Base-by-base conservation (phyloP, 2,113 vertebrate species). In the Neolamprologus sp. region DNA sequence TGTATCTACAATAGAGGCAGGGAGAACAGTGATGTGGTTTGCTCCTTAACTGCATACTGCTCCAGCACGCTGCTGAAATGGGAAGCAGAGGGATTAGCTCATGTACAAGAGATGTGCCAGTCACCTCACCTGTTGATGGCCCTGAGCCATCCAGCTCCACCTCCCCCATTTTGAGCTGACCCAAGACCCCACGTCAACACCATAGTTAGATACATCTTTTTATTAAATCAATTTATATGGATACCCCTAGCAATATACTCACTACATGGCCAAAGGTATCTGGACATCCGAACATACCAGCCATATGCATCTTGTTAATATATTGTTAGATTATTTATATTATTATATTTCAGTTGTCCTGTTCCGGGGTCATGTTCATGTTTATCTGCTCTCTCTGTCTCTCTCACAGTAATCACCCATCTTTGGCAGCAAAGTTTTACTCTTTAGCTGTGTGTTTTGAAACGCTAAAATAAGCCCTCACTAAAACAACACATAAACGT, bases 401-500 rank as follows among this genome's bases (percentile, higher is more conserved):
- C 7, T 45, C 83, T 33, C 31, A 45, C 79, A 86, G 85, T 84
- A 90, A 80, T 89, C 86, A 5, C 84, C 65, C 40, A 84, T 57
- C 78, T 88, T 47, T 89, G 90, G 90, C 91, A 85, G 81, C 47
- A 86, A 89, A 89, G 82, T 88, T 81, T 89, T 85, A n/a, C 86
- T 93, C 93, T 92, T 75, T 84, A 85, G 82, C 73, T 31, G 42
- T 53, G 73, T 81, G 37, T 63, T 91, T 49, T 75, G 89, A 93
- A 93, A 93, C 78, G 33, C 68, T 92, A 80, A 91, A 94, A 94
- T 93, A 89, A 91, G 85, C 86, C 14, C 78, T 85, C 35, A 19
- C 89, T 94, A 91, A 82, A 93, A 94, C 93, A 90, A 94, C 58
- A 92, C 89, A 84, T 92, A 92, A 94, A 90, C 35, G 85, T 88